Evolutionary conservation across 2,888 invertebrate species (phyloP), one percentile per base, ranked within the genome.

Genomic region (Mylabris sibirica): DNA sequence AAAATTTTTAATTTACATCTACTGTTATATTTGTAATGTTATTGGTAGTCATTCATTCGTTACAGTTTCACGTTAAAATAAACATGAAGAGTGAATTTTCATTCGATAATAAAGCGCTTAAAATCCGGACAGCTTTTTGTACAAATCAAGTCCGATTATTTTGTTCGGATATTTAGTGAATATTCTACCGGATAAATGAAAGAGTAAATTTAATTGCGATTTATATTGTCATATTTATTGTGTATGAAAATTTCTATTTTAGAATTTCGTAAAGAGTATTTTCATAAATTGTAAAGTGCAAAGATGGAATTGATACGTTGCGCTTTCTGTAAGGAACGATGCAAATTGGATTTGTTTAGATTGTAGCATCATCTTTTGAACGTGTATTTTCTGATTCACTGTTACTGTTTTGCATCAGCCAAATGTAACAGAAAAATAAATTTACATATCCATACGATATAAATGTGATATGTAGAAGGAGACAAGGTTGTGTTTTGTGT

Each of bases 1-100:
- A n/a, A 44, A 8, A 62, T 38, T 14, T 61, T 62, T 62, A 41
- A 62, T 62, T 41, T 26, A 5, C 62, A 38, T 62, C 41, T 62
- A 11, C n/a, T n/a, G 57, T 53, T 22, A 53, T 57, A 14, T 57
- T 57, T 26, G 11, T 57, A 24, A 26, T 57, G 14, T 26, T 57
- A n/a, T 26, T 57, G 57, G 14, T 41, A 35, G n/a, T 34, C 62
- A 17, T 20, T 44, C 22, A 38, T 20, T 44, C 14, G 22, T 35
- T 61, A 38, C 3, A 35, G 12, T n/a, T 61, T 61, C 17, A 41
- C 35, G 20, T 60, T 35, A 35, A 38, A 35, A 60, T 38, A 60
- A 35, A 38, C 60, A 35, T 35, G 12, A 20, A 14, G 34, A n/a
- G 35, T 9, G 26, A 11, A 17, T 34, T 60, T 60, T 60, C 34